Evolutionary conservation across 1,140 invertebrate genomes (phyloP).

Genomic region (Brachionus sp.): DNA sequence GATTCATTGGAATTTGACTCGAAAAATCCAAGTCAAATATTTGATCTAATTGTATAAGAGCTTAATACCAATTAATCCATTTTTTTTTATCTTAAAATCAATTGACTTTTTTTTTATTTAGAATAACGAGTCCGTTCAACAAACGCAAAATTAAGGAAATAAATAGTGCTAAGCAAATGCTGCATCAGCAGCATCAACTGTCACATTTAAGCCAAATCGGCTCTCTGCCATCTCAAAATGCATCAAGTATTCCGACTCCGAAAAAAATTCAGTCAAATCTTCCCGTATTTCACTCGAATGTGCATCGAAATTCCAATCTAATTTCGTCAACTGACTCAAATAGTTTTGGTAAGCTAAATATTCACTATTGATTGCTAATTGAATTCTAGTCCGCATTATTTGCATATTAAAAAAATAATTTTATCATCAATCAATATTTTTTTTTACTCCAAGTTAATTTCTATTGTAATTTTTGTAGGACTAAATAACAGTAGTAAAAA

Average conservation of each 20-base stretch:
- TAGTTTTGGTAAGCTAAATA: not conserved
- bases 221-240: not conserved
- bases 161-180: not conserved
- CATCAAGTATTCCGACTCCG: slow-evolving; percentile 5
- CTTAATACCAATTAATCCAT: not conserved
- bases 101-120: slow-evolving; percentile 17
- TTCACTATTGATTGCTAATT: not conserved
- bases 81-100: not conserved
- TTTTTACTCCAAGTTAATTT: not conserved
- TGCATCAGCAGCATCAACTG: slow-evolving; percentile 26
- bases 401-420: not conserved
- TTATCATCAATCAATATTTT: slow-evolving; percentile 14
- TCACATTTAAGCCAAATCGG: not conserved
- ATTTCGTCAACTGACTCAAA: slow-evolving; percentile 17
- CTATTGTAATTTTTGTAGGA: not conserved
- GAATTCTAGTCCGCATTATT: not conserved
- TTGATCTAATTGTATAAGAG: not conserved
- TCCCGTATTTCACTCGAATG: slow-evolving; percentile 29
- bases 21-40: not conserved
- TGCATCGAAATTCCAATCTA: slow-evolving; percentile 29
- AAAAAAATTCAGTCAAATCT: slow-evolving; percentile 36
- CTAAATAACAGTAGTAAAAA: slow-evolving; percentile 26
- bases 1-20: not conserved
- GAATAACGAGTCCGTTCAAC: slow-evolving; percentile 43
- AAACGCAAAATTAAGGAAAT: slow-evolving; percentile 45